Evolutionary conservation across 2,113 vertebrate species (phyloP).

Genomic region (Aptenodytes patagonicus): DNA sequence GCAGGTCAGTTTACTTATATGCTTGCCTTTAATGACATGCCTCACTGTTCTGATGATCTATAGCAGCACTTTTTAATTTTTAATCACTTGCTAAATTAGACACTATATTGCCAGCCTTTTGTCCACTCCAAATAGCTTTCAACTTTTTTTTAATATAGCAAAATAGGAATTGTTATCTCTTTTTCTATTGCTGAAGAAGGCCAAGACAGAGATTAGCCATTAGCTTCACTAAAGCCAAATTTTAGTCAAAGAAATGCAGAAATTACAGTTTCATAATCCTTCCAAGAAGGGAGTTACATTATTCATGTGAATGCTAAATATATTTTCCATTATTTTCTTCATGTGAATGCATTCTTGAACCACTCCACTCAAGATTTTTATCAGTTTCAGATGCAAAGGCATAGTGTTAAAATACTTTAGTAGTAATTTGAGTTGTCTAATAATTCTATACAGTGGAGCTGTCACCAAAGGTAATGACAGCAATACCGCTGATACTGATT

Average conservation of each 20-base stretch:
- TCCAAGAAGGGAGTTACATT: slow-evolving; percentile 59
- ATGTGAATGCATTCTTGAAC: slow-evolving; percentile 48
- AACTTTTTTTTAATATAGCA: not conserved
- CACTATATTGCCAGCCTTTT: not conserved
- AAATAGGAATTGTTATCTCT: not conserved
- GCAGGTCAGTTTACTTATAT: not conserved
- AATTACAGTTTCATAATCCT: slow-evolving; percentile 23
- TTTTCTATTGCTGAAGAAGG: not conserved
- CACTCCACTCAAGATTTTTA: slow-evolving; percentile 10
- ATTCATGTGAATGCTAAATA: slow-evolving; percentile 65
- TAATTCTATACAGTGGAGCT: not conserved
- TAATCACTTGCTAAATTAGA: not conserved
- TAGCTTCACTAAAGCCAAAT: slow-evolving; percentile 43
- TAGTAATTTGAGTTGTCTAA: not conserved
- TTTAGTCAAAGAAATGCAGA: slow-evolving; percentile 50
- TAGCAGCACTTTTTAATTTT: not conserved
- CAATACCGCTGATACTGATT: not conserved
- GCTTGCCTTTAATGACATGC: not conserved
- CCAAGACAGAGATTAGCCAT: not conserved
- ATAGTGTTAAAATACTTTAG: slow-evolving; percentile 12
- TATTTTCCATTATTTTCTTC: slow-evolving; percentile 64
- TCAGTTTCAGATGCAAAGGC: slow-evolving; percentile 45
- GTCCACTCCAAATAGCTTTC: not conserved
- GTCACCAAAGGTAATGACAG: not conserved
- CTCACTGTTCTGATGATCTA: not conserved